These are phyloP conservation scores for Emmelina monodactyla DNA, from an alignment of 2,888 invertebrate species.

Conservation along the genomic window DNA sequence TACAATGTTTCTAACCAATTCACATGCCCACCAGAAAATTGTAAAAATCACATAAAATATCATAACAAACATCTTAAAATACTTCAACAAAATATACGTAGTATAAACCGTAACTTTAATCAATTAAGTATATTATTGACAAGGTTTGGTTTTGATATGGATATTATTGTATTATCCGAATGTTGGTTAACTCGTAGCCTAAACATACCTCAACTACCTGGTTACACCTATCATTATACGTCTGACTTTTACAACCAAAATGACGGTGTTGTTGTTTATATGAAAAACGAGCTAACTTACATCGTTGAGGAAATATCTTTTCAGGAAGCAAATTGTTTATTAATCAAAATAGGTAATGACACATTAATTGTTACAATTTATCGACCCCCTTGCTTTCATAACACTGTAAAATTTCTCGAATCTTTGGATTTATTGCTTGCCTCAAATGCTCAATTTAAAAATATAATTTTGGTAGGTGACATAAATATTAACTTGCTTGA, in stretches of 20 bases:
- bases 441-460: background rate
- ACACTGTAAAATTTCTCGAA: background rate
- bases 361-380: background rate
- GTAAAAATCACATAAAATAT: too few relatives aligned
- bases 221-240: background rate
- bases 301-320: background rate
- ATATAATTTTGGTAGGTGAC: background rate
- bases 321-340: background rate
- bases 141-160: too few relatives aligned
- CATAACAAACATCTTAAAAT: too few relatives aligned
- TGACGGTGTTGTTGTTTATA: background rate
- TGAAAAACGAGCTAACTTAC: background rate
- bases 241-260: background rate
- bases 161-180: too few relatives aligned
- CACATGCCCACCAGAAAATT: too few relatives aligned
- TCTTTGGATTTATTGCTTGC: background rate
- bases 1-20: too few relatives aligned
- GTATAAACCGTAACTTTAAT: too few relatives aligned
- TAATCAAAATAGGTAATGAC: background rate
- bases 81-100: too few relatives aligned
- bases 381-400: background rate
- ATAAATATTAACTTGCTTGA: background rate
- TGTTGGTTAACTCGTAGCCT: background rate
- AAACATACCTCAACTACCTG: background rate
- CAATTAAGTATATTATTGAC: too few relatives aligned